Evolutionary conservation across 2,888 invertebrate species (phyloP), one percentile per base, ranked within the genome.

Genomic region (Lithophane leautieri): DNA sequence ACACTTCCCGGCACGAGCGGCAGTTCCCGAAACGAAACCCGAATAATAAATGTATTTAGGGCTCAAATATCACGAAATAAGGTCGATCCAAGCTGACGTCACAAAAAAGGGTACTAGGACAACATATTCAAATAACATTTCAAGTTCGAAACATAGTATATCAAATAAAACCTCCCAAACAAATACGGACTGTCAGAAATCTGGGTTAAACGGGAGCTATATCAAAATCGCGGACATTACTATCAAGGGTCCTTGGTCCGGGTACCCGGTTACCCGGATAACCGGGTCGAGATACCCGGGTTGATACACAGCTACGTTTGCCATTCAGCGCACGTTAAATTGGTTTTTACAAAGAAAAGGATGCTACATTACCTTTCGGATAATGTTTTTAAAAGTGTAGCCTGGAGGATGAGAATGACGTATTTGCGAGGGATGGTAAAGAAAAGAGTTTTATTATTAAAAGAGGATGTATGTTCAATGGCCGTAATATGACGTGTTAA

Each of bases 211-310:
- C 25, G 70, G 67, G 56, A 79, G 67, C 52, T 73, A 73, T 84
- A 84, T 74, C 73, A 83, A 84, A 82, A 83, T 73, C 73, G 76
- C 73, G 70, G 73, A 68, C 72, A 73, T 79, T 34, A 63, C 52
- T 76, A 82, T 70, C 81, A 63, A 70, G 54, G 71, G 71, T 50
- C 65, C 60, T 71, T 50, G 14, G 58, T 54, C 70, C 76, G 28
- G 63, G 66, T 47, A 67, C 66, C 56, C 40, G 66, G 74, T 8
- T 79, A 65, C 65, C 66, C 63, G 75, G 69, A 71, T 70, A 74
- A 72, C 66, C 76, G 76, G 72, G 71, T 71, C 70, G 34, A 54
- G 73, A 78, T 82, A 79, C 72, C 76, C 71, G 68, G 56, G 66
- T 61, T 62, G 72, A 72, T 79, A 75, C 34, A 78, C 67, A 66